phyloP scores from a whole-genome alignment of 1,140 invertebrate species.

The Hydropsyche tenuis region DNA sequence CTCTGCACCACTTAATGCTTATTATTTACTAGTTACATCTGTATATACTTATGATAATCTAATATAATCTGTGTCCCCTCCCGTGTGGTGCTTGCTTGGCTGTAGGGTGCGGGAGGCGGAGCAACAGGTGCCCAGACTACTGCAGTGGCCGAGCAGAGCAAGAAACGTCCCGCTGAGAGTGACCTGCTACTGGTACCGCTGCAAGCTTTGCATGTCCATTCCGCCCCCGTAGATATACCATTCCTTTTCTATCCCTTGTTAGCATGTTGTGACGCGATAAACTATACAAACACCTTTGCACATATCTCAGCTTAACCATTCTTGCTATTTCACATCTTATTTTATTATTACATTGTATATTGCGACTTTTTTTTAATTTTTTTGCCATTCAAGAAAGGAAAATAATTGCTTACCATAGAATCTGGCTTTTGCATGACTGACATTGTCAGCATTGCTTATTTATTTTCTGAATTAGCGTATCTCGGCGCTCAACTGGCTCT shows the following conservation, averaged over 20 bases:
- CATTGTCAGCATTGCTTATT: constrained; percentile 35
- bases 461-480: constrained; percentile 31
- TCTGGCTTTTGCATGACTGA: constrained; percentile 42
- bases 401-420: constrained; percentile 37
- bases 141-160: constrained; percentile 75
- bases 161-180: constrained; percentile 76
- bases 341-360: constrained; percentile 25
- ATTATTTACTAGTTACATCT: constrained; percentile 38
- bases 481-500: constrained; percentile 34
- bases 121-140: constrained; percentile 55
- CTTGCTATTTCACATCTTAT: constrained; percentile 27
- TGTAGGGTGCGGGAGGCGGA: constrained; percentile 53
- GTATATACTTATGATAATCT: constrained; percentile 45
- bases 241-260: constrained; percentile 21
- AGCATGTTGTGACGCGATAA: constrained; percentile 46
- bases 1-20: constrained; percentile 40
- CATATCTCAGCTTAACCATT: constrained; percentile 34
- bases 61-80: constrained; percentile 48
- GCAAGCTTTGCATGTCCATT: constrained; percentile 59
- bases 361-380: constrained; percentile 25
- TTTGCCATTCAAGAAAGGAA: not conserved
- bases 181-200: constrained; percentile 91
- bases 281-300: constrained; percentile 37
- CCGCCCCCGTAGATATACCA: constrained; percentile 38
- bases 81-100: constrained; percentile 52